Base-by-base conservation (phyloP, 2,113 vertebrate genomes). In the Paraplagusia blochii region DNA sequence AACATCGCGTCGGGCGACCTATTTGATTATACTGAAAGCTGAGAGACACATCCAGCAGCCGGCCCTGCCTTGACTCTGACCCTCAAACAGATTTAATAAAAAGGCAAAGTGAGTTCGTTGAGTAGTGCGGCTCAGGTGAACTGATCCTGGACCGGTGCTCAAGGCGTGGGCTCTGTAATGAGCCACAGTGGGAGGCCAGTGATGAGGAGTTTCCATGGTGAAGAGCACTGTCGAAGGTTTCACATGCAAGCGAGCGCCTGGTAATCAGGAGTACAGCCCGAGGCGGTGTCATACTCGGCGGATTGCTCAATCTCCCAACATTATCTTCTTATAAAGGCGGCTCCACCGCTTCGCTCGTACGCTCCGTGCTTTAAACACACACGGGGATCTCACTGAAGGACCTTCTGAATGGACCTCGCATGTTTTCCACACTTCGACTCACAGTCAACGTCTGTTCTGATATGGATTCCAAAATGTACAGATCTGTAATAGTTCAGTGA, bases 241-340 rank as follows among this genome's bases (percentile, higher is more conserved):
- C 34, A 61, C 53, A 35, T 52, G 56, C 58, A 6, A 44, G 63
- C n/a, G 38, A 77, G 44, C 18, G 59, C 52, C 55, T 69, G 75
- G 65, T 83, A 85, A 89, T 85, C 81, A 81, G 67, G 78, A 79
- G 76, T 70, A 63, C 59, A 75, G 81, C 87, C 77, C 16, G 62
- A 82, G 85, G 83, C 87, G 13, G 43, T 66, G 69, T 77, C 80
- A 78, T 39, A 64, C 78, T 80, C 50, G 5, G 74, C 59, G 73
- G 66, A 76, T 67, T 70, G 68, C 70, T 87, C 79, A 80, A 79
- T 83, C 70, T 75, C 74, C 69, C 55, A 53, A 55, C 65, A 80
- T 85, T 84, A 84, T 84, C 76, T 73, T 65, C 79, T 76, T 6
- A 4, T 71, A 81, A 77, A 80, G 5, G 35, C 59, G 8, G 63